A percentile compares a stretch with the other conserved stretches of the same genome.
phyloP scores from a whole-genome alignment of 2,888 invertebrate genomes.

The Tubulanus polymorphus region DNA sequence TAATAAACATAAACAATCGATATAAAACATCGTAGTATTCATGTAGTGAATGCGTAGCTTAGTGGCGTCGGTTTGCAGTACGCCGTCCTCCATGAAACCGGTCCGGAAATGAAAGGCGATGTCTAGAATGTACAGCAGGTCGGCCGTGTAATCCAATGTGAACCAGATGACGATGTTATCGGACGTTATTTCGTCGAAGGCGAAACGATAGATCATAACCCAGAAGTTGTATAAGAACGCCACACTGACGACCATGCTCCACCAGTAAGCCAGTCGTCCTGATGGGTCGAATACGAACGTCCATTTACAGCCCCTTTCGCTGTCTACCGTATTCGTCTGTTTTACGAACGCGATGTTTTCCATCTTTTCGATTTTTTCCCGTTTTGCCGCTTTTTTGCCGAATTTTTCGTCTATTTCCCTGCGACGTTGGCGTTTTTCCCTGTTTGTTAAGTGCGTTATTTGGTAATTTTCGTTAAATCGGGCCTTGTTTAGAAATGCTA shows the following conservation, averaged over 20 bases:
- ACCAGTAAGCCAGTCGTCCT: slow-evolving; percentile 68
- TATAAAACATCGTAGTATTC: slow-evolving; percentile 96
- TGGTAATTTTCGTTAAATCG: slow-evolving; percentile 59
- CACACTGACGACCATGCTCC: slow-evolving; percentile 51
- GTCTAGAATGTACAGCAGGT: slow-evolving; percentile 92
- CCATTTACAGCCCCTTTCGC: slow-evolving; percentile 61
- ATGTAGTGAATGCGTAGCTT: slow-evolving; percentile 95
- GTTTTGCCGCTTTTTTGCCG: slow-evolving; percentile 34
- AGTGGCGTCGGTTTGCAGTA: slow-evolving; percentile 89
- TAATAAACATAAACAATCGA: slow-evolving; percentile 95
- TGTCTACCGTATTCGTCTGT: slow-evolving; percentile 54
- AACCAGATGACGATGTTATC: slow-evolving; percentile 92
- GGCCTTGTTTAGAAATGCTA: slow-evolving; percentile 62
- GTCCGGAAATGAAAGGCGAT: slow-evolving; percentile 97
- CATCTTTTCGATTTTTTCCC: slow-evolving; percentile 23
- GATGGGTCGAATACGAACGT: slow-evolving; percentile 98
- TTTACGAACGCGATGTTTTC: slow-evolving; percentile 33
- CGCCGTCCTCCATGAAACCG: slow-evolving; percentile 95
- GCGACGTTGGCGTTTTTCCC: slow-evolving; percentile 55
- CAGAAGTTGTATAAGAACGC: slow-evolving; percentile 53
- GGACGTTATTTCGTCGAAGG: slow-evolving; percentile 88
- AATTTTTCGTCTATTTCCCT: slow-evolving; percentile 54
- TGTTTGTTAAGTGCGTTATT: slow-evolving; percentile 63
- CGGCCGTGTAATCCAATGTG: slow-evolving; percentile 92
- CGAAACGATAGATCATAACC: slow-evolving; percentile 91